Base-by-base conservation (phyloP, 2,888 invertebrate species). In the Drosophila leonis region DNA sequence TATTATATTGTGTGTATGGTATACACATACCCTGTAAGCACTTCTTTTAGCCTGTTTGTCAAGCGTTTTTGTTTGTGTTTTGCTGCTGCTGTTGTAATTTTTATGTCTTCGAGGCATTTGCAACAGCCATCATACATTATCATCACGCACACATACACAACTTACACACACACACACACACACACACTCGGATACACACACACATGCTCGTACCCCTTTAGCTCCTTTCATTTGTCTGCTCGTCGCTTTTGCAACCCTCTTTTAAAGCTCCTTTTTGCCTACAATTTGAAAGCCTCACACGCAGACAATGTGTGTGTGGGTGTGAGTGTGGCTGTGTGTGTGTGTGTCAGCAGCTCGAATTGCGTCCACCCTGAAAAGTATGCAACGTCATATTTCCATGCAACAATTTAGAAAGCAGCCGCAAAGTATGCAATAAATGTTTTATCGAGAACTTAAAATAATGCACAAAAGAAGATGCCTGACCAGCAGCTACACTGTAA, bases 41-140 rank as follows among this genome's bases (percentile, higher is more conserved):
- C n/a, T n/a, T n/a, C 49, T 52, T 24, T 13, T 12, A 44, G 52
- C 12, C 7, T 31, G 49, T 24, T 56, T 54, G 54, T 67, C 80
- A 69, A 76, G 60, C 69, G 74, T 27, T 62, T 39, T 51, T 46
- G 44, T 72, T 48, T 29, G 48, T 48, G 12, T 29, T 29, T 18
- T 18, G 48, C 13, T 60, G 37, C 57, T 57, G 61, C 64, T 59
- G 65, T 56, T 75, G 77, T 75, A 80, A 69, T 80, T 78, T 69
- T 35, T 73, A 77, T 69, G 78, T 66, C 78, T 78, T 78, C 55
- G 48, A 62, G 81, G 61, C 72, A 61, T 65, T 42, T 48, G 37
- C 29, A 56, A 39, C 62, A 63, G 46, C 13, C 51, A 56, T 48
- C 51, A 29, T 27, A 37, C 52, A 44, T n/a, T n/a, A n/a, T n/a